Base-by-base conservation (phyloP, 2,797 vertebrate genomes). In the Gadopsis marmoratus region DNA sequence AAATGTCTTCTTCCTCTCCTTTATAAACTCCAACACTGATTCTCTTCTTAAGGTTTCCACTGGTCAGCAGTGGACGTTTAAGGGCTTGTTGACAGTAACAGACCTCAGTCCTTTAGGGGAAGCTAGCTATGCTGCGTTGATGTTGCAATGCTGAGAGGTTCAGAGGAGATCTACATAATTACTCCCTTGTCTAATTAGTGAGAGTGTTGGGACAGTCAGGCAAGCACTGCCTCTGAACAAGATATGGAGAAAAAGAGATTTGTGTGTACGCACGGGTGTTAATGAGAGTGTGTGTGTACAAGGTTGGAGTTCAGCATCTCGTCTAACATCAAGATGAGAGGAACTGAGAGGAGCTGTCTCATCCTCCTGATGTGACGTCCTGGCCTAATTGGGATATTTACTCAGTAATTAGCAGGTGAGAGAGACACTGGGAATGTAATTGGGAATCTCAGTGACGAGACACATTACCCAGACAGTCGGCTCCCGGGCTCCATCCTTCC, bases 321-420 rank as follows among this genome's bases (percentile, higher is more conserved):
- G 78, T 90, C 88, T 83, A 70, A 87, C 86, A 86, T 90, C 75
- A 69, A 83, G 85, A 92, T 83, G 87, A 89, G 89, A 86, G 77
- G 77, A 85, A 86, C 70, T 54, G 81, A 89, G 79, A 94, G 93
- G 94, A 91, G 87, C 91, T 93, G 93, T 91, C 94, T 95, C 93
- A 95, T 95, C 94, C 93, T 89, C 90, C 92, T 95, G 95, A 96
- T 94, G 95, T 94, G 89, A 89, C 92, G 81, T 92, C 92, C 86
- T 74, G 93, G 93, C 91, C 96, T 97, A 96, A 97, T 97, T 97
- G 96, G 96, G 95, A 96, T 97, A 96, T 97, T 96, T 96, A 96
- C 95, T 94, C 89, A 81, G 96, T 97, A 96, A 97, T 96, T 96
- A 96, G 95, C 93, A 96, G 96, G 95, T 96, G 95, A 96, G 95